Evolutionary conservation across 2,797 vertebrate species (phyloP).

Genomic region (Mus spretus): DNA sequence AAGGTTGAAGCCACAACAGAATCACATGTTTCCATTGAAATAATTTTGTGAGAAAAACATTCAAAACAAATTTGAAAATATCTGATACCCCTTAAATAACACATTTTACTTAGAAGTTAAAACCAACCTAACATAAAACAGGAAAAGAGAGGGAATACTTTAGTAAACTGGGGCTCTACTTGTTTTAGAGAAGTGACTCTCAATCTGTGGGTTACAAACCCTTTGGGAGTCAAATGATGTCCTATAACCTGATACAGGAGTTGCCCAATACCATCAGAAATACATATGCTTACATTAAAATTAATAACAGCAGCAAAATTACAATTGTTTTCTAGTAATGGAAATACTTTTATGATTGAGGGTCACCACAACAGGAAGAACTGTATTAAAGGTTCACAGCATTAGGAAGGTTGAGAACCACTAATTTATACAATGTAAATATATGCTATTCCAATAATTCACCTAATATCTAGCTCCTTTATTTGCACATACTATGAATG

Average conservation of each 20-base stretch:
- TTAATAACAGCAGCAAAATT: neutral
- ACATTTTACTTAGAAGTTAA: neutral
- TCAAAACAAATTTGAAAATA: neutral
- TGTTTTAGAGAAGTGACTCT: neutral
- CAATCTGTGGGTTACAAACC: neutral
- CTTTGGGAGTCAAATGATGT: neutral
- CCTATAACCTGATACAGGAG: neutral
- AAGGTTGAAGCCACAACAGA: neutral
- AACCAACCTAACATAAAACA: neutral
- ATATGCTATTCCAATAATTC: neutral
- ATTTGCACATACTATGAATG: neutral
- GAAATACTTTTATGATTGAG: neutral
- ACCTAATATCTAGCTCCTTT: neutral
- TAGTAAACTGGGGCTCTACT: neutral
- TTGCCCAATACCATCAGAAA: neutral
- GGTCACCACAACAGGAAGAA: neutral
- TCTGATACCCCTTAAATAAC: neutral
- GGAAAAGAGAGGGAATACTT: neutral
- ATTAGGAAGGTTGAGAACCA: neutral
- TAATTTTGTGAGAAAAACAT: neutral
- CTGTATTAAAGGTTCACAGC: neutral
- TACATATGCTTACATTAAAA: neutral
- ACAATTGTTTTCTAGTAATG: neutral
- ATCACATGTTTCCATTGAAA: neutral
- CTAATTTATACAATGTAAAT: neutral